Evolutionary conservation across 2,113 vertebrate genomes (phyloP).

Genomic region (Machaerirhynchus nigripectus): DNA sequence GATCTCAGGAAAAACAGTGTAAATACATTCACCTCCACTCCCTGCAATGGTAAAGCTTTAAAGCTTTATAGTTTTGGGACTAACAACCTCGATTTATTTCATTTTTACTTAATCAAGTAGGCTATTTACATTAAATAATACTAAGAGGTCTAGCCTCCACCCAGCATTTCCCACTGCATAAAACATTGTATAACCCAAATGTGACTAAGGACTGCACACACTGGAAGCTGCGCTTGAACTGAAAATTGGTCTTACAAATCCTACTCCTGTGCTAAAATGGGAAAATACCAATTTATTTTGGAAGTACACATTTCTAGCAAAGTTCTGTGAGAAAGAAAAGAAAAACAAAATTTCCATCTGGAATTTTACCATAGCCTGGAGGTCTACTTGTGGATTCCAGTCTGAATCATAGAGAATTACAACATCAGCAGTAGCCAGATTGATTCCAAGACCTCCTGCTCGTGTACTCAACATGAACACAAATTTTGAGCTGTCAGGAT

Average conservation of each 20-base stretch:
- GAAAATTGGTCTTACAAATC: neutral
- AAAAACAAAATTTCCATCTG: fast-evolving
- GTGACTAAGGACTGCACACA: neutral
- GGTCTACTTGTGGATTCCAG: slow-evolving; percentile 99
- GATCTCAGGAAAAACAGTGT: neutral
- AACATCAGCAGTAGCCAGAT: slow-evolving; percentile 95
- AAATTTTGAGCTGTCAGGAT: slow-evolving; percentile 92
- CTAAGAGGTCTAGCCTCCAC: neutral
- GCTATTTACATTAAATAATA: neutral
- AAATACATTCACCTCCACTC: neutral
- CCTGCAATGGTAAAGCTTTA: neutral
- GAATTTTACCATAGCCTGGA: slow-evolving; percentile 92
- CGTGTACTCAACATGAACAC: slow-evolving; percentile 97
- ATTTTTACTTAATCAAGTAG: neutral
- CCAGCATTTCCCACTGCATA: neutral
- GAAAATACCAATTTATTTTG: neutral
- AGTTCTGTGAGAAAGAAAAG: neutral
- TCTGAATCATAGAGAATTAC: slow-evolving; percentile 98
- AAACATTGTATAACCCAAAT: neutral
- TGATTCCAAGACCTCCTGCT: slow-evolving; percentile 96
- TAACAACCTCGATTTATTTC: neutral
- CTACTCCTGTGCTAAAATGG: neutral
- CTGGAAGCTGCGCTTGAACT: neutral
- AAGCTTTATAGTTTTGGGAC: neutral
- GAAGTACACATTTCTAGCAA: neutral